Conservation (phyloP, 2,797 vertebrate genomes). For the Chaetophractus vellerosus region DNA sequence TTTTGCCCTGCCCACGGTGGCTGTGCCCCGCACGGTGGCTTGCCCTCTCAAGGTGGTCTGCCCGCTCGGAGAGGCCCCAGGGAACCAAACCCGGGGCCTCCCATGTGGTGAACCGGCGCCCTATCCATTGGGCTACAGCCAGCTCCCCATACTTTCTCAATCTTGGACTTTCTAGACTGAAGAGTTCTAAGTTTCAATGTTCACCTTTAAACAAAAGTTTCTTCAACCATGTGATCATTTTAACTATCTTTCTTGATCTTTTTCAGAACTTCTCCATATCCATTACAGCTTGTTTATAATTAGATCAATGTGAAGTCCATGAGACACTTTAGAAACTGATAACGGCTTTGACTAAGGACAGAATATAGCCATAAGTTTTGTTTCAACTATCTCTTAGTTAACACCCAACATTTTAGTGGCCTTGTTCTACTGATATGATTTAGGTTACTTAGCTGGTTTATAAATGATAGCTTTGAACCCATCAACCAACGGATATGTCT, state of each 20-base stretch:
- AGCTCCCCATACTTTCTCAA: neutral
- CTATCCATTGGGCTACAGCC: too few relatives aligned
- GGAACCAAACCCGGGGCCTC: too few relatives aligned
- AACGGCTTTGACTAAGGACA: neutral
- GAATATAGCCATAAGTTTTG: conserved; percentile 7
- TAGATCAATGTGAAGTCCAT: neutral
- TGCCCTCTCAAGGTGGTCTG: too few relatives aligned
- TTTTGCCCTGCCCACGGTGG: too few relatives aligned
- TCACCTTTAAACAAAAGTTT: conserved; percentile 29
- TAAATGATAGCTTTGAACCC: neutral
- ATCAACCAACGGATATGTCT: neutral
- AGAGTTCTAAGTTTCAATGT: conserved; percentile 49
- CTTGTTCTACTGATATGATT: neutral
- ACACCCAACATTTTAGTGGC: neutral
- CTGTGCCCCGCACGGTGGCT: too few relatives aligned
- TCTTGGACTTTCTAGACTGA: neutral
- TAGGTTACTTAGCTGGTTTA: conserved; percentile 34
- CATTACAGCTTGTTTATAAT: conserved; percentile 20
- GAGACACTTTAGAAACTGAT: neutral
- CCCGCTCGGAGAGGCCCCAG: too few relatives aligned
- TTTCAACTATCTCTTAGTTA: conserved; percentile 37
- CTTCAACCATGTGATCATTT: conserved; percentile 47
- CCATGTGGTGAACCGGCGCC: too few relatives aligned
- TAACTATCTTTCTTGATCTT: conserved; percentile 15
- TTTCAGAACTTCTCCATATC: conserved; percentile 1